Conservation (phyloP, 2,888 invertebrate species). For the Elysia crispata region DNA sequence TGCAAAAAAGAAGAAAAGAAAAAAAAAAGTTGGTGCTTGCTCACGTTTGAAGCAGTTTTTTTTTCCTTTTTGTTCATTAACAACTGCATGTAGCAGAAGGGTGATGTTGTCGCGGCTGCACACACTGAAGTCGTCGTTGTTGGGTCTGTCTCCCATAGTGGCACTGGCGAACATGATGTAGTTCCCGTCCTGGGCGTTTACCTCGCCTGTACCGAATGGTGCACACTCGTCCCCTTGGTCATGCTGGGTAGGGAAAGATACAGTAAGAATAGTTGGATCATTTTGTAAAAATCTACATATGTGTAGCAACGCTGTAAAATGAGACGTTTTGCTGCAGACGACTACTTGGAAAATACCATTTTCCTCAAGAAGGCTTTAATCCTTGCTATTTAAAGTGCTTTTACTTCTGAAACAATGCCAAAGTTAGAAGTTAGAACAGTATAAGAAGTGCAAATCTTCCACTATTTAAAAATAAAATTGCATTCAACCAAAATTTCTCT, state of each 20-base stretch:
- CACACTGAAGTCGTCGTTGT: conserved; percentile 97
- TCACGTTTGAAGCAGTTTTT: conserved; percentile 91
- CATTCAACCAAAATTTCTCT: no score
- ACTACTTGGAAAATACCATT: no score
- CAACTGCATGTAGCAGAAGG: conserved; percentile 93
- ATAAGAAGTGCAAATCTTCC: conserved; percentile 3
- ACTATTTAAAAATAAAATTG: no score
- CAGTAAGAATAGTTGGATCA: no score
- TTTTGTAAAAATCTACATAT: background rate
- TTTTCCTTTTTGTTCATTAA: conserved; percentile 88
- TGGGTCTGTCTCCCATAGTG: conserved; percentile 97
- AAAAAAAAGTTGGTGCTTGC: no score
- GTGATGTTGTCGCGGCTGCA: conserved; percentile 97
- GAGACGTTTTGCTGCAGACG: no score
- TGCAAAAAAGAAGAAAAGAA: no score
- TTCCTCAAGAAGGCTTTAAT: no score
- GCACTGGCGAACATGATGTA: conserved; percentile 99
- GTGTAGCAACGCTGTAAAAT: background rate
- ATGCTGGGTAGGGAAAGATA: conserved; percentile 82
- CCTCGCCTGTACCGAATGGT: conserved; percentile 79
- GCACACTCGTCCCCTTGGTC: conserved; percentile 82
- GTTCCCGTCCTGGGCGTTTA: conserved; percentile 95
- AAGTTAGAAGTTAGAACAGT: background rate
- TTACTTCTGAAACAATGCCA: no score
- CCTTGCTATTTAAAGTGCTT: no score